A percentile compares a stretch with the other conserved stretches of the same genome.
Evolutionary conservation across 2,113 vertebrate species (phyloP).

Genomic region (Sphyrna mokarran): DNA sequence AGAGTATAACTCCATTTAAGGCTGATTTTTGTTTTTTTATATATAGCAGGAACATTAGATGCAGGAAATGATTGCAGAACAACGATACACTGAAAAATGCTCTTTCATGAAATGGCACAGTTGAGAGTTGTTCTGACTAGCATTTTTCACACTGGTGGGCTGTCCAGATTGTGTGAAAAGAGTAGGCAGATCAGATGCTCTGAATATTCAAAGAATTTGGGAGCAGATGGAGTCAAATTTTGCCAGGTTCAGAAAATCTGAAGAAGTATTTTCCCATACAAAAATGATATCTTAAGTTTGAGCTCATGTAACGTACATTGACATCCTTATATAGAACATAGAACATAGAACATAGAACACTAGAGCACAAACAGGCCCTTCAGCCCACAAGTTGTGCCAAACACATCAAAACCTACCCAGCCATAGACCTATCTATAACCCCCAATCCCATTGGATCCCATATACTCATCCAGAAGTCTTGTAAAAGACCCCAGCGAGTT

Average conservation of each 20-base stretch:
- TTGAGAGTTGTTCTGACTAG: neutral
- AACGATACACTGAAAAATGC: neutral
- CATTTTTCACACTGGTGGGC: neutral
- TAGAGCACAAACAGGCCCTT: too few species aligned
- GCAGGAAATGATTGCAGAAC: neutral
- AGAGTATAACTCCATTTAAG: neutral
- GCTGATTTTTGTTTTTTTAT: neutral
- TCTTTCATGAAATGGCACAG: neutral
- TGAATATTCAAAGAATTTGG: neutral
- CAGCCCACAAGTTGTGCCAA: too few species aligned
- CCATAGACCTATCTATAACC: too few species aligned
- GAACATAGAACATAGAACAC: too few species aligned
- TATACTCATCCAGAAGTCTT: too few species aligned
- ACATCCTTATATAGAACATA: neutral
- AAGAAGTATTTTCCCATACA: neutral
- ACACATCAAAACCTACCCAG: too few species aligned
- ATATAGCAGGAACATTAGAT: neutral
- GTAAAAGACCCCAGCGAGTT: too few species aligned
- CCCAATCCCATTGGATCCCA: too few species aligned
- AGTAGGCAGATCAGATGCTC: neutral
- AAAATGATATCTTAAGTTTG: neutral
- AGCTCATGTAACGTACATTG: neutral
- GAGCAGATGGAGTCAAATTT: neutral
- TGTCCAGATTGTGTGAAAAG: neutral
- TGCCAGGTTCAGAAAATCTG: neutral